A percentile compares a stretch with the other conserved stretches of the same genome.
Conservation (phyloP, 1,140 invertebrate genomes). For the Zaprionus taronus region DNA sequence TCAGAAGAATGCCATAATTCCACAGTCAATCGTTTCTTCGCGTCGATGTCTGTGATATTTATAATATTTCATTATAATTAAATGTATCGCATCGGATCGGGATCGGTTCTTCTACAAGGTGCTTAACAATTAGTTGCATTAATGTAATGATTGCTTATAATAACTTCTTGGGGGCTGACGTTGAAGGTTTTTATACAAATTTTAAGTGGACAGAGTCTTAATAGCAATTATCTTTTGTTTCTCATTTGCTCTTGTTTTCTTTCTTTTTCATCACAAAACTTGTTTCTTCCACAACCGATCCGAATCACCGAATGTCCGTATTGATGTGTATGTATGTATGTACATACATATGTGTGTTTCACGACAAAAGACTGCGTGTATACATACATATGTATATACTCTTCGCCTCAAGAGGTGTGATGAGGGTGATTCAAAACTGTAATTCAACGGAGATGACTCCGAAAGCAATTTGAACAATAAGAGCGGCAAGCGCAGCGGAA, state of each 20-base stretch:
- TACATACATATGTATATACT: conserved; percentile 6
- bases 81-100: not conserved
- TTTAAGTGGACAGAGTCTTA: conserved; percentile 41
- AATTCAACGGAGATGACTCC: conserved; percentile 59
- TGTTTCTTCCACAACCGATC: conserved; percentile 18
- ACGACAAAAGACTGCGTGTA: conserved; percentile 5
- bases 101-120: not conserved
- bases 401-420: conserved; percentile 45
- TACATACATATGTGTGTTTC: not conserved
- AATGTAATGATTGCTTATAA: not conserved
- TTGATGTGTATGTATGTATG: not conserved
- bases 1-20: no score
- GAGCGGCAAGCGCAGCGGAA: conserved; percentile 58
- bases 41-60: no score
- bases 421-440: conserved; percentile 63
- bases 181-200: conserved; percentile 27
- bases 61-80: not conserved
- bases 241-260: conserved; percentile 37
- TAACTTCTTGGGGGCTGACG: conserved; percentile 6
- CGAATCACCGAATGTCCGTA: conserved; percentile 1
- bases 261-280: conserved; percentile 36
- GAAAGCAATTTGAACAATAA: conserved; percentile 60
- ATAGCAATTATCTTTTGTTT: conserved; percentile 61
- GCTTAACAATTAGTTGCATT: conserved; percentile 6
- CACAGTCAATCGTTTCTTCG: no score